Base-by-base conservation (phyloP, 2,888 invertebrate genomes). In the Andrena praecox region DNA sequence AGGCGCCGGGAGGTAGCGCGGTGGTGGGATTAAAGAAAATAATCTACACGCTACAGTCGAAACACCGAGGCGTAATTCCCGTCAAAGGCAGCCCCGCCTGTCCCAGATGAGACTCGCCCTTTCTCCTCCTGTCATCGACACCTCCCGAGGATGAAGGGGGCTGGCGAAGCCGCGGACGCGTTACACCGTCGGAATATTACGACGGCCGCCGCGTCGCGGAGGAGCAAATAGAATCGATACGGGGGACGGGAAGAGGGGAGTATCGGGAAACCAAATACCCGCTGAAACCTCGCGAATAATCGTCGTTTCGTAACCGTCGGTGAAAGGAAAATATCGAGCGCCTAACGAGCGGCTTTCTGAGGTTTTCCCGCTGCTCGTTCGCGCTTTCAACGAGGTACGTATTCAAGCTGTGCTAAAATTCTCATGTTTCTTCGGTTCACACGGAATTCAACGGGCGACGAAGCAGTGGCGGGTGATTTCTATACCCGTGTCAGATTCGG, bases 181-280 rank as follows among this genome's bases (percentile, higher is more conserved):
- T 69, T 62, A 73, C 54, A 67, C 10, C 42, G 3, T 59, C 31
- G 56, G 59, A 80, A 42, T 42, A 82, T 80, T 70, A 75, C 70
- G 66, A 70, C 60, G 78, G 66, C 69, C 50, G 66, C 27, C 63
- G 31, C 63, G 20, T 7, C 35, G 64, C 68, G 33, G n/a, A 67
- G 64, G 31, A 20, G 52, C 35, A 42, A 68, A 67, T 52, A 56
- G 54, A 63, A 48, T 69, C 59, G 33, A 71, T 62, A 62, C 54
- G 73, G 42, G 52, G 63, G 6, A n/a, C 35, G 24, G 16, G 42
- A 42, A 12, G 35, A 50, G 71, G 71, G 66, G 50, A 52, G 60
- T 29, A 70, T 12, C 2, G 6, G 42, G 56, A 62, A 35, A 31
- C 20, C 56, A 66, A 66, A 66, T 66, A 66, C 66, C 27, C 29